phyloP scores from a whole-genome alignment of 2,888 invertebrate genomes.

The Pandemis heparana region DNA sequence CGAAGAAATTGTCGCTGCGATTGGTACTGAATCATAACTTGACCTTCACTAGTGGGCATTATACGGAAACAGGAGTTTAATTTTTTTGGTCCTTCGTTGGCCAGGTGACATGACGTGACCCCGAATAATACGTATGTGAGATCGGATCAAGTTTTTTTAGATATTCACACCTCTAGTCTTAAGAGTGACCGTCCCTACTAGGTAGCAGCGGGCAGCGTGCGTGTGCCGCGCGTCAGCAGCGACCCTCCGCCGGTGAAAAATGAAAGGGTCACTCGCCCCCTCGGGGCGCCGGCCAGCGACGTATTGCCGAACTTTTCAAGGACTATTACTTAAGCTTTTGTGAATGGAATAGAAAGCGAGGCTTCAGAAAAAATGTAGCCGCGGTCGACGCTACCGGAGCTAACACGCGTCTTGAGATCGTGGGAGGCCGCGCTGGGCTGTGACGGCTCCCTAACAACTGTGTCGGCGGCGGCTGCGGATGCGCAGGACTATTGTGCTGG shows the following conservation, averaged over 20 bases:
- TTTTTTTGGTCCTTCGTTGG: too few species aligned
- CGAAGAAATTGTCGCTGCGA: too few species aligned
- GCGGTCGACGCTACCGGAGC: neutral
- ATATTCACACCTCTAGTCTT: too few species aligned
- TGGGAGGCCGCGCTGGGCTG: constrained; percentile 30
- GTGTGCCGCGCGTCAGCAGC: neutral
- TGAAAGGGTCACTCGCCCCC: constrained; percentile 40
- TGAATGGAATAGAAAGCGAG: constrained; percentile 20
- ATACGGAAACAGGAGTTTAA: too few species aligned
- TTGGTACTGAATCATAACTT: too few species aligned
- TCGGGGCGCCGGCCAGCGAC: constrained; percentile 26
- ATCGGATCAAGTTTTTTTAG: too few species aligned
- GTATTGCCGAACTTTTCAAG: constrained; percentile 34
- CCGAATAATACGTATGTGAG: too few species aligned
- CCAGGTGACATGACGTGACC: too few species aligned
- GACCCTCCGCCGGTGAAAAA: constrained; percentile 33
- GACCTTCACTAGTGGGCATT: too few species aligned
- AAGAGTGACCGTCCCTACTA: neutral
- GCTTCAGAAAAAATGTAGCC: neutral
- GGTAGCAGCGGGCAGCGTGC: too few species aligned
- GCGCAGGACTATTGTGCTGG: neutral
- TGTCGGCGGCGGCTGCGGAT: too few species aligned
- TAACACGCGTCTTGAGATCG: constrained; percentile 13
- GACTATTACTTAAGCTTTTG: constrained; percentile 31
- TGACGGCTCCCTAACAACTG: constrained; percentile 12